Base-by-base conservation (phyloP, 2,113 vertebrate genomes). In the Cariama cristata region DNA sequence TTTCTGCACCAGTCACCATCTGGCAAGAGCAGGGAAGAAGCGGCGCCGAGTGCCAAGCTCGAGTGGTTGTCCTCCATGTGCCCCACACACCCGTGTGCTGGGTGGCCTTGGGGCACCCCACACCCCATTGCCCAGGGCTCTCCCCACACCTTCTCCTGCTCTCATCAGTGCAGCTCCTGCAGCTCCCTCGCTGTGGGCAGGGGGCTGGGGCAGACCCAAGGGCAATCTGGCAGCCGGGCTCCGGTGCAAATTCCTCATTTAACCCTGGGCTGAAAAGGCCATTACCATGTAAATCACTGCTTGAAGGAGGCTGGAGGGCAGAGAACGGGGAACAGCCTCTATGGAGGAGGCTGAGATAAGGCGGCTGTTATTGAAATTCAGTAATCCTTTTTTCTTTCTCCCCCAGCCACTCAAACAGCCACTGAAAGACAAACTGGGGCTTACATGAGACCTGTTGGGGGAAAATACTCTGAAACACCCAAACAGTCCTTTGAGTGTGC, bases 1-100 rank as follows among this genome's bases (percentile, higher is more conserved):
- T 97, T 96, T 97, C 97, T 97, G 93, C 97, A 97, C 97, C 96
- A 97, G 97, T 89, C 97, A 83, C 97, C 97, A 97, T 97, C 97
- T 97, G 97, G 96, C 96, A 92, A 53, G 85, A 90, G 81, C 92
- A 19, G 35, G 81, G 76, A 88, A 93, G 96, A 45, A 86, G 90
- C 80, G 2, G 63, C 0, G 10, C 69, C 45, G 66, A 3, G 81
- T 18, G 95, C 93, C 95, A 95, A 91, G 93, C 93, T 82, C 5
- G 21, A n/a, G 87, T 15, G 2, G 40, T 75, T 94, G 94, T 80
- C 9, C 0, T 18, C 86, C 69, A 2, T 4, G 4, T 2, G 0
- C 21, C 77, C 50, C 71, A 20, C 71, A 5, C 17, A 3, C n/a
- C 0, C 0, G 0, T 9, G 38, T 4, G 26, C 64, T 40, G 66